Evolutionary conservation across 2,113 vertebrate species (phyloP).

Genomic region (Pelobates fuscus): DNA sequence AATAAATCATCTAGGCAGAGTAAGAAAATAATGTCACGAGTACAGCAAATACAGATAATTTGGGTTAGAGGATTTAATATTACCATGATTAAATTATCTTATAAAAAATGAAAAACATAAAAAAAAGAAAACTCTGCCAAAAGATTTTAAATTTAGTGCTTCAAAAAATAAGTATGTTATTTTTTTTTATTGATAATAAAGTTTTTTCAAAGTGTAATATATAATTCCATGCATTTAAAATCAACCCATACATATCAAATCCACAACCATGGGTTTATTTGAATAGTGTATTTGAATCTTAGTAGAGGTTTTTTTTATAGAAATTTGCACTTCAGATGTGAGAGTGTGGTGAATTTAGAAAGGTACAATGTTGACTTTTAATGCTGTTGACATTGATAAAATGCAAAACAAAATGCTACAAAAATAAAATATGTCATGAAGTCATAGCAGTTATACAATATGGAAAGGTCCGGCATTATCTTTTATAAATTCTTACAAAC

Average conservation of each 20-base stretch:
- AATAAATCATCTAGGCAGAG: no score
- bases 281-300: not conserved
- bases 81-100: no score
- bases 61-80: no score
- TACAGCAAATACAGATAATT: no score
- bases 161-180: no score
- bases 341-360: not conserved
- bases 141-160: no score
- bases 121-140: no score
- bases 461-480: not conserved
- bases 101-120: no score
- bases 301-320: not conserved
- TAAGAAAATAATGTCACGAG: no score
- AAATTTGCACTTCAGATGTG: not conserved
- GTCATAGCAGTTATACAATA: not conserved
- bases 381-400: not conserved
- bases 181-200: no score
- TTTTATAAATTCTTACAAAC: slow-evolving; percentile 2
- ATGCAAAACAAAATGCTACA: not conserved
- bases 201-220: not conserved
- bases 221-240: not conserved
- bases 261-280: not conserved
- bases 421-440: not conserved
- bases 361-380: not conserved
- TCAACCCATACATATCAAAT: not conserved